phyloP scores from a whole-genome alignment of 2,113 vertebrate genomes.

The Promerops cafer region DNA sequence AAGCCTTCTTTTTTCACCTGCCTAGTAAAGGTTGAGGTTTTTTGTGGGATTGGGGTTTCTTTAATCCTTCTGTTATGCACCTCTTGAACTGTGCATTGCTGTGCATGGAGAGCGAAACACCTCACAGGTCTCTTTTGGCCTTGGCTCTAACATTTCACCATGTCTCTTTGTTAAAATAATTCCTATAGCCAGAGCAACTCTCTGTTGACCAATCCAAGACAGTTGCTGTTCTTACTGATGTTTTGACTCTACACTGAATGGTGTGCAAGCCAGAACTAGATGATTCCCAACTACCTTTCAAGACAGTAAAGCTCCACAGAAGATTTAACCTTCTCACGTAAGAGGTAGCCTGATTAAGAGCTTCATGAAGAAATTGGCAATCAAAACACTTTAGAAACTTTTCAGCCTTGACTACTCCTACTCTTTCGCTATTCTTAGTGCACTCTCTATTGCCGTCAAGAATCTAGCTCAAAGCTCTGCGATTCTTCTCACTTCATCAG shows the following conservation, averaged over 20 bases:
- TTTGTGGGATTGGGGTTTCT: not conserved
- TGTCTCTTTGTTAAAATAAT: not conserved
- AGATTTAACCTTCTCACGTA: not conserved
- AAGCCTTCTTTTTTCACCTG: not conserved
- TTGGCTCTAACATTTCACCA: not conserved
- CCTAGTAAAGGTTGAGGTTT: not conserved
- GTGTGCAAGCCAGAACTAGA: not conserved
- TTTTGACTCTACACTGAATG: not conserved
- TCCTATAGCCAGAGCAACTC: not conserved
- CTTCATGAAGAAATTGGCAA: slow-evolving; percentile 7
- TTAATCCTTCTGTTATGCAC: not conserved
- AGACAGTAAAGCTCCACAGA: not conserved
- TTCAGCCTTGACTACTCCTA: slow-evolving; percentile 66
- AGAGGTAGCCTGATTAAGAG: slow-evolving; percentile 42
- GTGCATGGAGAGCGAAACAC: not conserved
- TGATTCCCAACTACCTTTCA: not conserved
- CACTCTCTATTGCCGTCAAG: slow-evolving; percentile 48
- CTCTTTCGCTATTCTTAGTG: slow-evolving; percentile 64
- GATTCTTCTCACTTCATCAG: slow-evolving; percentile 58
- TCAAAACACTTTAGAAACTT: slow-evolving; percentile 62
- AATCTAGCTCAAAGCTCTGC: slow-evolving; percentile 50
- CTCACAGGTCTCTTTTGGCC: not conserved
- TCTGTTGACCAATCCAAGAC: not conserved
- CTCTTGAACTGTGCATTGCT: not conserved
- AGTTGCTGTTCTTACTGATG: not conserved